A percentile compares a stretch with the other conserved stretches of the same genome.
Conservation (phyloP, 53 echinoderm and acorn worm species). For the Actinopyga echinites region DNA sequence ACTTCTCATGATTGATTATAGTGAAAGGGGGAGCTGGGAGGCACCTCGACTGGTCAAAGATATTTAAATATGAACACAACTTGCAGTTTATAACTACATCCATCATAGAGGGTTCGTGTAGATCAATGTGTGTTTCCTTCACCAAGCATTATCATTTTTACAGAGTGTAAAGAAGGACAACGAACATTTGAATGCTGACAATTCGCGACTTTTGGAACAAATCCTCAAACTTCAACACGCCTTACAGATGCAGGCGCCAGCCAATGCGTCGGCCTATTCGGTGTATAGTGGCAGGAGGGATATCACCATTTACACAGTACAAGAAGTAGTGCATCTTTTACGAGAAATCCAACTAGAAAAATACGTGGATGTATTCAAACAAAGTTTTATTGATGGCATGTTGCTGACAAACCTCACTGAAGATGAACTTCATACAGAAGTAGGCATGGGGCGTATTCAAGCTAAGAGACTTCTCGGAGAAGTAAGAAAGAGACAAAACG, state of each 20-base stretch:
- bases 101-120: no score
- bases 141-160: no score
- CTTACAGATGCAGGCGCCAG: neutral
- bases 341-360: constrained; percentile 42
- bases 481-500: constrained; percentile 6
- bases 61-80: no score
- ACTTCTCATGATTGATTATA: no score
- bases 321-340: constrained; percentile 56
- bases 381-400: constrained; percentile 59
- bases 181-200: neutral
- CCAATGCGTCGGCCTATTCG: neutral
- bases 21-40: no score
- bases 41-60: no score
- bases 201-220: neutral
- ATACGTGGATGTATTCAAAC: constrained; percentile 56
- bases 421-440: constrained; percentile 33
- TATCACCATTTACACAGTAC: neutral
- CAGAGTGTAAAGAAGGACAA: neutral
- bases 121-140: no score
- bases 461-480: constrained; percentile 3
- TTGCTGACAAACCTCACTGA: constrained; percentile 60
- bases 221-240: neutral
- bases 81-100: no score
- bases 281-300: neutral
- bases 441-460: constrained; percentile 29